phyloP scores from a whole-genome alignment of 1,140 invertebrate genomes.

The Philotrypesis tridentata region DNA sequence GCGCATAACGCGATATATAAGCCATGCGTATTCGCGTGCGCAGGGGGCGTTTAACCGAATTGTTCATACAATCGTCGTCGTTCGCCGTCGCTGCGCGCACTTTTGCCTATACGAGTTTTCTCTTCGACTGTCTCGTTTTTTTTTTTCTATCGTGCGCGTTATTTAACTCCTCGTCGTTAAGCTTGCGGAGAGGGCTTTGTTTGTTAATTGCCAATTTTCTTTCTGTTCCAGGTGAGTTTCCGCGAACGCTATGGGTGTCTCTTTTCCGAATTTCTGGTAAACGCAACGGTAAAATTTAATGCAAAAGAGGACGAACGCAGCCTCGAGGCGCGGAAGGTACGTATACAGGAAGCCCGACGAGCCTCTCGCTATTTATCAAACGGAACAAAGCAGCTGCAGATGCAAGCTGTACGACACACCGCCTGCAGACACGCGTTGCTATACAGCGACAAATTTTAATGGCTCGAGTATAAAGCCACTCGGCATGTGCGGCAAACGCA shows the following conservation, averaged over 20 bases:
- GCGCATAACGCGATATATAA: conserved; percentile 12
- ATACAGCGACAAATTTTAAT: conserved; percentile 27
- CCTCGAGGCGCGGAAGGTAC: no score
- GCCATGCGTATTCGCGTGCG: not conserved
- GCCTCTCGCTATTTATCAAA: no score
- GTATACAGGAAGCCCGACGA: no score
- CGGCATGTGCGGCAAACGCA: no score
- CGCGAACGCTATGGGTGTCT: not conserved
- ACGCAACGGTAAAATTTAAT: not conserved
- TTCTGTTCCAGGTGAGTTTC: not conserved
- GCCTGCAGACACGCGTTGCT: conserved; percentile 25
- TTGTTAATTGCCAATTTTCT: not conserved
- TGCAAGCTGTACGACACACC: conserved; percentile 19
- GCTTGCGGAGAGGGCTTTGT: no score
- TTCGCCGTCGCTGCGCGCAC: no score
- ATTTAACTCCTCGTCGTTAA: not conserved
- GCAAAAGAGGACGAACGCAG: not conserved
- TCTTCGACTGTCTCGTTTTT: no score
- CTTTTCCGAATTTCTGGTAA: not conserved
- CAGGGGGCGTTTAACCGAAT: not conserved
- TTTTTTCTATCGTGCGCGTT: no score
- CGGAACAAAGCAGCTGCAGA: not conserved
- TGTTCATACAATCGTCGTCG: conserved; percentile 26
- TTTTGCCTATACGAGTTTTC: not conserved
- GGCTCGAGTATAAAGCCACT: conserved; percentile 38